Base-by-base conservation (phyloP, 2,888 invertebrate species). In the Mimas tiliae region DNA sequence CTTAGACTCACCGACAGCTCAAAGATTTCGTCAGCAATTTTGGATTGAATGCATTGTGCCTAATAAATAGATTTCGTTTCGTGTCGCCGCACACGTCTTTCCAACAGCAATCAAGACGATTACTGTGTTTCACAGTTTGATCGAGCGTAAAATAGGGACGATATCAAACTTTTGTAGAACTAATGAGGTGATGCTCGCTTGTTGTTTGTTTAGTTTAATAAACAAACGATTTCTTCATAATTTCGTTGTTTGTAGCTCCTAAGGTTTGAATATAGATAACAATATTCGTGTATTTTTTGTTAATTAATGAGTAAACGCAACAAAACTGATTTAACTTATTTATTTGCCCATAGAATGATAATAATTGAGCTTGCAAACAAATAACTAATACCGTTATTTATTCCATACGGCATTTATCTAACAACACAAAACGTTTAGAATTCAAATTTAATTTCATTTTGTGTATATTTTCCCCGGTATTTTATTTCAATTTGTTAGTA, bases 101-200 rank as follows among this genome's bases (percentile, higher is more conserved):
- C 58, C 38, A 58, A 42, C 53, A 53, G 53, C 55, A 42, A 58
- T 58, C 58, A 34, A 19, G 19, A 58, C 58, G 42, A 58, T 58
- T 58, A 58, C 38, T 38, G 42, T 12, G 42, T 58, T 58, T 58
- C 58, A 58, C 58, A 58, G 58, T 58, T 58, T 58, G 33, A 58
- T 64, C 45, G 48, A 65, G 48, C 65, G 65, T 65, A 58, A 48
- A 65, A 65, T 48, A 55, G 58, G 33, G 48, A 58, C 58, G 58
- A 55, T 58, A 58, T 19, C 34, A 34, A 53, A 55, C 47, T 16
- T 55, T 64, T 52, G n/a, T 16, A 27, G 45, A 47, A 45, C 27
- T 53, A 53, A 45, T 16, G 16, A 53, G 12, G 16, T 53, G 19
- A 53, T 53, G 33, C 16, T 45, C 33, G 27, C 42, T 64, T 45